Evolutionary conservation across 2,113 vertebrate genomes (phyloP).

Genomic region (Heliornis fulica): DNA sequence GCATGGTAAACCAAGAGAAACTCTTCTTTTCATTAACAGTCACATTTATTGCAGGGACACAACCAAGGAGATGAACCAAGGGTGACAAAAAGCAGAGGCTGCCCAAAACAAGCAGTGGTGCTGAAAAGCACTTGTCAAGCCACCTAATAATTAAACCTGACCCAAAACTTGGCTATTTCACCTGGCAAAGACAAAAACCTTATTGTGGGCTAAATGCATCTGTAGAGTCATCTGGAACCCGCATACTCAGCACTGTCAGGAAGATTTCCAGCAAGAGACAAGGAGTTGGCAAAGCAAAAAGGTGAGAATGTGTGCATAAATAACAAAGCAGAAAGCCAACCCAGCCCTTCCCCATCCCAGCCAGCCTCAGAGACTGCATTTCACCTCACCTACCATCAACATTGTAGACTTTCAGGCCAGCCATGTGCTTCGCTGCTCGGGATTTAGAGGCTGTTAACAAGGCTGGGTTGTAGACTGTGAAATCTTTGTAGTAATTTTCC

Average conservation of each 20-base stretch:
- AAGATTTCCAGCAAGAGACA: constrained; percentile 38
- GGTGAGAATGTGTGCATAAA: constrained; percentile 30
- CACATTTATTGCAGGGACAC: no score
- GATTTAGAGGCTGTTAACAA: constrained; percentile 88
- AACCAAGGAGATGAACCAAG: neutral
- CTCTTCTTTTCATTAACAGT: neutral
- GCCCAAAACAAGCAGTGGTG: neutral
- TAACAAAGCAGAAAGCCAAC: constrained; percentile 19
- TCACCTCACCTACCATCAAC: constrained; percentile 85
- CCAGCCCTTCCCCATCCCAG: constrained; percentile 15
- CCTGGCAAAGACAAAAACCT: constrained; percentile 17
- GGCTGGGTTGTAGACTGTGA: constrained; percentile 88
- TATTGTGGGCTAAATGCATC: neutral
- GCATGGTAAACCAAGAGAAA: neutral
- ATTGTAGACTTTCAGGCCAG: constrained; percentile 91
- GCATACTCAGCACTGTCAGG: neutral
- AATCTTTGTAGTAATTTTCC: constrained; percentile 95
- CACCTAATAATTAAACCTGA: neutral
- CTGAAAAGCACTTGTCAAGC: neutral
- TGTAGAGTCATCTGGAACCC: constrained; percentile 7
- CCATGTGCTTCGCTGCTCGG: constrained; percentile 88
- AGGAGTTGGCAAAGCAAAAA: constrained; percentile 45
- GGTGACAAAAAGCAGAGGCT: constrained; percentile 8
- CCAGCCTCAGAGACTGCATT: neutral
- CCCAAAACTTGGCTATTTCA: neutral